phyloP scores from a whole-genome alignment of 2,113 vertebrate species.

The Calyptommatus sinebrachiatus region DNA sequence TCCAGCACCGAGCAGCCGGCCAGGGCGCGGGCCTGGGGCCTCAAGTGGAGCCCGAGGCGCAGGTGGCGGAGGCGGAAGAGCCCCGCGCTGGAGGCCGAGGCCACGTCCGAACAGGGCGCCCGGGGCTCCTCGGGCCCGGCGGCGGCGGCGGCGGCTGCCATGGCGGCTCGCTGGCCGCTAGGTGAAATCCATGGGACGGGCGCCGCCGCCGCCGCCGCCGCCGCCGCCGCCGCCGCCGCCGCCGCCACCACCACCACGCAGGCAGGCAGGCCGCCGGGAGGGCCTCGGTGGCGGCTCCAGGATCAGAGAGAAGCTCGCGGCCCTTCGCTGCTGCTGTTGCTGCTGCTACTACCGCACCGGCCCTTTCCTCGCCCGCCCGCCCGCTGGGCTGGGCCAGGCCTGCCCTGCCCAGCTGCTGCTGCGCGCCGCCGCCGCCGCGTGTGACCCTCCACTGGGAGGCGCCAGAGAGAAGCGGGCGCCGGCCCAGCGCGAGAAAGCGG shows the following conservation, averaged over 20 bases:
- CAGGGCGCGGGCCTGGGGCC: slow-evolving; percentile 84
- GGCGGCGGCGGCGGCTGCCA: slow-evolving; percentile 48
- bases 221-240: not conserved
- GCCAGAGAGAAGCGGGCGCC: slow-evolving; percentile 55
- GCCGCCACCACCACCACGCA: not conserved
- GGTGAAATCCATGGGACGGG: slow-evolving; percentile 80
- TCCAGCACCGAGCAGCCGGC: slow-evolving; percentile 88
- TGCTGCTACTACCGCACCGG: no score
- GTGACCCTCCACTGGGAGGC: slow-evolving; percentile 31
- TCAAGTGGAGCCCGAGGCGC: slow-evolving; percentile 85
- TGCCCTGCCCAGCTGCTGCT: not conserved
- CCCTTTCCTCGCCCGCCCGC: no score
- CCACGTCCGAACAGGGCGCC: slow-evolving; percentile 71
- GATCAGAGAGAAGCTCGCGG: slow-evolving; percentile 6
- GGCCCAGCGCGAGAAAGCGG: not conserved
- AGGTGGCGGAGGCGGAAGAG: slow-evolving; percentile 84
- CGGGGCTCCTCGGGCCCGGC: slow-evolving; percentile 38
- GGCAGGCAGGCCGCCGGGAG: not conserved
- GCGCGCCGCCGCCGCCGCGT: not conserved
- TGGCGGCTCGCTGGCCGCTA: slow-evolving; percentile 48
- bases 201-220: not conserved
- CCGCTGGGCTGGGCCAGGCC: not conserved
- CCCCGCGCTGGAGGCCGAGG: slow-evolving; percentile 85
- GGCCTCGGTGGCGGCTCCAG: not conserved
- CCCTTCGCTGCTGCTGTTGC: no score